These are phyloP conservation scores for Upupa epops DNA, from an alignment of 2,113 vertebrate species.

Conservation along the genomic window DNA sequence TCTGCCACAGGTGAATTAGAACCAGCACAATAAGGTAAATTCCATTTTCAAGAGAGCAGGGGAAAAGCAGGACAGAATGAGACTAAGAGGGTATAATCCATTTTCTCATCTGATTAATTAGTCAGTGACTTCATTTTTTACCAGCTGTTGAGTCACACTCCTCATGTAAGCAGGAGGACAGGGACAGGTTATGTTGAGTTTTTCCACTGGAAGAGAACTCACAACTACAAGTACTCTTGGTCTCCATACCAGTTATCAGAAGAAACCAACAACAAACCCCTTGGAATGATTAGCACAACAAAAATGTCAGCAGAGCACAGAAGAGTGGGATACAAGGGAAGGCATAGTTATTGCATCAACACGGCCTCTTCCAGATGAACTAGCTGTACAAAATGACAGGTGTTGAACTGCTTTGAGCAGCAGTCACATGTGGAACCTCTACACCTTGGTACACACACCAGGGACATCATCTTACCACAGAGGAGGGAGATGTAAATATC, in stretches of 20 bases:
- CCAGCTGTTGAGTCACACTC: neutral
- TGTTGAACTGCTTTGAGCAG: neutral
- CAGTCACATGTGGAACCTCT: neutral
- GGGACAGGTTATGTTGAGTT: neutral
- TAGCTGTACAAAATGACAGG: neutral
- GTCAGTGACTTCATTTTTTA: neutral
- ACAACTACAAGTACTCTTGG: neutral
- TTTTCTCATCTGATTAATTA: constrained; percentile 6
- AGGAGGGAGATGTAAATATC: neutral
- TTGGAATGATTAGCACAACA: constrained; percentile 17
- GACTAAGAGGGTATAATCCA: neutral
- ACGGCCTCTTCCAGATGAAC: neutral
- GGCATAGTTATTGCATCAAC: neutral
- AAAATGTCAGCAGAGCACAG: neutral
- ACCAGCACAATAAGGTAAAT: neutral
- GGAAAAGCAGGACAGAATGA: neutral
- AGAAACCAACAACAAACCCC: constrained; percentile 36
- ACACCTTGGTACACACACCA: neutral
- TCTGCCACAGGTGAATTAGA: neutral
- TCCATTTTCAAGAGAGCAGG: neutral
- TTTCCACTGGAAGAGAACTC: neutral
- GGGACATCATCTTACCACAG: neutral
- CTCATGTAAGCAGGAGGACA: neutral
- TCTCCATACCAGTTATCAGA: constrained; percentile 1
- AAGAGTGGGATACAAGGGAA: neutral